These are phyloP conservation scores for Telmatochromis sp. DNA, from an alignment of 2,113 vertebrate genomes.

Conservation along the genomic window DNA sequence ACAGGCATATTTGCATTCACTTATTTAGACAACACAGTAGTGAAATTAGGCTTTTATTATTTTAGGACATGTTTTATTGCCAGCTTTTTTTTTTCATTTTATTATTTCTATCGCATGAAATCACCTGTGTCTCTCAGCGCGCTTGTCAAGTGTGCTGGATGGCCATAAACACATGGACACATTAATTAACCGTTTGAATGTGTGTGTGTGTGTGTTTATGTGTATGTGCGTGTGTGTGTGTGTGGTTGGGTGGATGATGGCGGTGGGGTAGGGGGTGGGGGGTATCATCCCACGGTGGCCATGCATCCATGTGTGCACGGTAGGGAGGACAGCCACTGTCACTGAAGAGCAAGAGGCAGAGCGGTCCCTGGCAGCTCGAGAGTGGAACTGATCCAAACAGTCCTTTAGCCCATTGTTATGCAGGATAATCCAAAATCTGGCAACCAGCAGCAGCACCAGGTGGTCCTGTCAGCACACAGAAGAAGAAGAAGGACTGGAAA, in stretches of 20 bases:
- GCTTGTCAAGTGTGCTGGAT: constrained; percentile 32
- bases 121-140: constrained; percentile 23
- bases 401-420: constrained; percentile 51
- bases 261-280: background rate
- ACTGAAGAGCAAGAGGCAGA: constrained; percentile 49
- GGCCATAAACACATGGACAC: constrained; percentile 58
- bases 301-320: constrained; percentile 30
- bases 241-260: background rate
- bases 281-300: constrained; percentile 11
- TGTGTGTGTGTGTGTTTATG: background rate
- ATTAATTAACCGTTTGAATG: constrained; percentile 58
- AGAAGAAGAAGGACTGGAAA: constrained; percentile 37
- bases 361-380: constrained; percentile 12
- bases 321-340: constrained; percentile 5
- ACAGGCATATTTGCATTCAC: background rate
- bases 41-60: background rate
- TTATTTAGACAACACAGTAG: background rate
- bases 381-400: constrained; percentile 35
- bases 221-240: background rate
- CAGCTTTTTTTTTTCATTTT: background rate
- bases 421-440: constrained; percentile 54
- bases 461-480: constrained; percentile 53
- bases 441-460: constrained; percentile 41
- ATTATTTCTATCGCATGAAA: constrained; percentile 19
- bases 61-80: constrained; percentile 13